Evolutionary conservation across 1,140 invertebrate species (phyloP).

Genomic region (Papilio helenus): DNA sequence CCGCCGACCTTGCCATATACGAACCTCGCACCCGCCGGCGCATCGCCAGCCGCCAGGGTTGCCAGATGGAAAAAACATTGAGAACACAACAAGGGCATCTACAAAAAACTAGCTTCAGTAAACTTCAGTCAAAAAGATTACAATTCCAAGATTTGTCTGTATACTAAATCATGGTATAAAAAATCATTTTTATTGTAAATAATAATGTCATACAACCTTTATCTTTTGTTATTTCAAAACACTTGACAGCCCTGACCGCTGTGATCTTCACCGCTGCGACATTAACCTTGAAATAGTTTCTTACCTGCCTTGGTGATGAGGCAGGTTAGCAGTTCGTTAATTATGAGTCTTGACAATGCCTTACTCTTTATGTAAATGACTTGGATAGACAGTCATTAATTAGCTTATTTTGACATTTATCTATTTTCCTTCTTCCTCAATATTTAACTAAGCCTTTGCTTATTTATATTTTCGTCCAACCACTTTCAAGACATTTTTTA

Average conservation of each 20-base stretch:
- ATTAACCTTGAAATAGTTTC: slow-evolving; percentile 25
- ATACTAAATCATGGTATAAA: neutral
- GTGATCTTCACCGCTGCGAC: neutral
- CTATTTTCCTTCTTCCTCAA: too few species aligned
- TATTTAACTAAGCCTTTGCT: too few species aligned
- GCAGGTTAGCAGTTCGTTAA: neutral
- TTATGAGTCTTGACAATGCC: neutral
- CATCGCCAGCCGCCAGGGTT: slow-evolving; percentile 46
- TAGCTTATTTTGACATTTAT: too few species aligned
- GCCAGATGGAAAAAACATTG: slow-evolving; percentile 31
- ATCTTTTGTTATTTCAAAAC: slow-evolving; percentile 13
- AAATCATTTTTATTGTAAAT: neutral
- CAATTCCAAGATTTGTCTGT: neutral
- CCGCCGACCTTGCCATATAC: slow-evolving; percentile 80
- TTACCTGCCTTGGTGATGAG: slow-evolving; percentile 21
- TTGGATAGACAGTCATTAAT: neutral
- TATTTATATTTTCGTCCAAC: too few species aligned
- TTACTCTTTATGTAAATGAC: neutral
- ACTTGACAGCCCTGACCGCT: slow-evolving; percentile 25
- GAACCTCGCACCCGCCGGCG: slow-evolving; percentile 59
- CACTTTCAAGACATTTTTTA: too few species aligned
- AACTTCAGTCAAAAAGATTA: neutral
- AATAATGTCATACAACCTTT: neutral
- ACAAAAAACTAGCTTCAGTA: neutral
- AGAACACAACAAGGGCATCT: slow-evolving; percentile 27